Conservation (phyloP, 2,888 invertebrate species). For the Parnassius glacialis region DNA sequence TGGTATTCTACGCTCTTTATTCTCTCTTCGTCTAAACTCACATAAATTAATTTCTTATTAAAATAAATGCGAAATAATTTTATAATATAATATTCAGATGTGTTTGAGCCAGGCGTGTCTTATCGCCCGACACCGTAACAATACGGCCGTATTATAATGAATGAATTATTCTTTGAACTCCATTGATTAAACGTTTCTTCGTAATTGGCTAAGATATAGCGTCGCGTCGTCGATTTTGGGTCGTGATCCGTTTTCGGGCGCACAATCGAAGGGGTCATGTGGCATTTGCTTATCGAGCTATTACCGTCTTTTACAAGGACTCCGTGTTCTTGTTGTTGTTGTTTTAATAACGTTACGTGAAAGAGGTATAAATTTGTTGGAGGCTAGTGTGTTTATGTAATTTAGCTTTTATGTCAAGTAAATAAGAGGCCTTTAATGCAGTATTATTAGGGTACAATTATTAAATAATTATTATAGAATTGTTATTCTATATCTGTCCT, state of each 20-base stretch:
- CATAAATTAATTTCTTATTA: too few relatives aligned
- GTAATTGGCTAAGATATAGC: conserved; percentile 13
- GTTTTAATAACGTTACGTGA: neutral
- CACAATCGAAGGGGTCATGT: conserved; percentile 18
- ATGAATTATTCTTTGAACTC: neutral
- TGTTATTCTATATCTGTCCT: too few relatives aligned
- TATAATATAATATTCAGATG: too few relatives aligned
- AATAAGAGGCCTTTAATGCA: too few relatives aligned
- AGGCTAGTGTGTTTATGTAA: too few relatives aligned
- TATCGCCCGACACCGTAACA: neutral
- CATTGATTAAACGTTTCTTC: conserved; percentile 1
- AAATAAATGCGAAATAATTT: too few relatives aligned
- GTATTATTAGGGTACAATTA: too few relatives aligned
- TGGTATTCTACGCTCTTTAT: too few relatives aligned
- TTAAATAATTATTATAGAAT: too few relatives aligned
- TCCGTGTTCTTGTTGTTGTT: neutral
- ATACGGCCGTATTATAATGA: neutral
- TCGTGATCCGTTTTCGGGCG: conserved; percentile 20
- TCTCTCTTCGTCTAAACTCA: too few relatives aligned
- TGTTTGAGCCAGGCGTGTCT: neutral
- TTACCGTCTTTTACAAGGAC: neutral
- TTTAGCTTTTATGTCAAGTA: too few relatives aligned
- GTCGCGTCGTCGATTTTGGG: conserved; percentile 1
- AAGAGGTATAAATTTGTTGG: too few relatives aligned
- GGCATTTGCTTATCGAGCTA: conserved; percentile 21